Evolutionary conservation across 2,797 vertebrate genomes (phyloP).

Genomic region (Schizopygopsis malacanthus): DNA sequence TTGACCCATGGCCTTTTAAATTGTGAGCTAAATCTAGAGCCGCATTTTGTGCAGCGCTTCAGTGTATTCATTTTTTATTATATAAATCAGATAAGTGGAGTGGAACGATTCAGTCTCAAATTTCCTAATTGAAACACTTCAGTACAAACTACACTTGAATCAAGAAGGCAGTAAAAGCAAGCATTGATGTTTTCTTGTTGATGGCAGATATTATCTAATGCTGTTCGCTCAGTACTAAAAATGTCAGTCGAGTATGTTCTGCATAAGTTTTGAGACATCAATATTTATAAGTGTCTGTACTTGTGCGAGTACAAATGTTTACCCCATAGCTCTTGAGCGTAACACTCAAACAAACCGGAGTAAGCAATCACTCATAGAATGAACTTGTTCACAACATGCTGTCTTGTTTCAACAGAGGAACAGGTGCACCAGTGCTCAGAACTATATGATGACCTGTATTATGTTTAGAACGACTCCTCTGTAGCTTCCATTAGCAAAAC

Average conservation of each 20-base stretch:
- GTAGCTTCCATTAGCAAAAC: constrained; percentile 64
- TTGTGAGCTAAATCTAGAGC: constrained; percentile 58
- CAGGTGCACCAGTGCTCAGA: neutral
- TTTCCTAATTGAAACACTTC: constrained; percentile 7
- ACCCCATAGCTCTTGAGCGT: constrained; percentile 21
- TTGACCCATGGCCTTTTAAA: constrained; percentile 54
- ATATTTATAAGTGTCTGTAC: constrained; percentile 44
- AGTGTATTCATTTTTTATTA: constrained; percentile 20
- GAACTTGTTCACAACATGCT: constrained; percentile 23
- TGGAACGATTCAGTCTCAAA: neutral
- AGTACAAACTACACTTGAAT: constrained; percentile 6
- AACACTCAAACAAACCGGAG: constrained; percentile 26
- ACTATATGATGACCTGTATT: constrained; percentile 7
- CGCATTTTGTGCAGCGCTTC: constrained; percentile 25
- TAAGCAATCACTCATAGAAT: constrained; percentile 27
- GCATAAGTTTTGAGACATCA: constrained; percentile 32
- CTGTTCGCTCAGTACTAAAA: constrained; percentile 10
- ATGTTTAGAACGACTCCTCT: constrained; percentile 57
- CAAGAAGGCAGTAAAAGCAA: constrained; percentile 5
- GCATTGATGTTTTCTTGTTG: constrained; percentile 13
- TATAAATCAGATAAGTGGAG: constrained; percentile 13
- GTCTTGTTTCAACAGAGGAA: constrained; percentile 16
- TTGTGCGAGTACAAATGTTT: constrained; percentile 42
- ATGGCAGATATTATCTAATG: constrained; percentile 23
- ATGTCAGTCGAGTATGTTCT: constrained; percentile 29